Percentiles rank a stretch among this genome's conserved stretches.
These are phyloP conservation scores for Phyllostomus hastatus DNA, from an alignment of 2,113 vertebrate genomes.

Conservation along the genomic window DNA sequence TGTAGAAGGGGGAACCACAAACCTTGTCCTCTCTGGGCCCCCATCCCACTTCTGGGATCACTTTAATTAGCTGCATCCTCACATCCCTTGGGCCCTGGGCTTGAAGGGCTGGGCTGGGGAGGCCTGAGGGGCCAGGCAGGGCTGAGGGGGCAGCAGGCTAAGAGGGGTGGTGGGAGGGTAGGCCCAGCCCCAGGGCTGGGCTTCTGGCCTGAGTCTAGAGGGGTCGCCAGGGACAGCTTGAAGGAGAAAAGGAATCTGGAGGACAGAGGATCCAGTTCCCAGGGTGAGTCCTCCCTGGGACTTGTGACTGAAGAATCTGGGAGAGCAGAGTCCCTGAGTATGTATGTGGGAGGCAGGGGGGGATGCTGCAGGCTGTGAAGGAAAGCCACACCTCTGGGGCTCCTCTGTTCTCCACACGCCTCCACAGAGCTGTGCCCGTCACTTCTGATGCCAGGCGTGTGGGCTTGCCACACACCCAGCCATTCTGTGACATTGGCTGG, in stretches of 20 bases:
- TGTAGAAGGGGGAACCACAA: not conserved
- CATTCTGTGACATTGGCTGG: not conserved
- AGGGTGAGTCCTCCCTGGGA: not conserved
- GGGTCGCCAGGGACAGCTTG: not conserved
- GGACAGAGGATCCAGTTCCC: not conserved
- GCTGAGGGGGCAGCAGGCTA: not conserved
- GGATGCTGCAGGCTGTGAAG: not conserved
- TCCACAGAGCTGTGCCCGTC: rapidly evolving
- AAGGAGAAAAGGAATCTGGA: not conserved
- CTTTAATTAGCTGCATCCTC: not conserved
- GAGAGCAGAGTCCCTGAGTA: not conserved
- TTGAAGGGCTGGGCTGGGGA: not conserved
- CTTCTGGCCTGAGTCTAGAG: not conserved
- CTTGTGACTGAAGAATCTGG: not conserved
- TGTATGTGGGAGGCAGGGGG: not conserved
- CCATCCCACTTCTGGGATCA: not conserved
- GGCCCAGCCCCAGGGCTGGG: not conserved
- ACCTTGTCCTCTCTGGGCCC: not conserved
- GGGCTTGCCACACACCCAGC: not conserved
- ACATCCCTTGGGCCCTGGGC: not conserved
- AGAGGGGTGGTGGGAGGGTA: not conserved
- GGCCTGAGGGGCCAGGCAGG: not conserved
- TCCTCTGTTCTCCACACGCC: not conserved
- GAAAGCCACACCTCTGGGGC: not conserved
- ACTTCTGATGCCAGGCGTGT: not conserved